phyloP scores from a whole-genome alignment of 2,888 invertebrate genomes.

The Beris morrisii region DNA sequence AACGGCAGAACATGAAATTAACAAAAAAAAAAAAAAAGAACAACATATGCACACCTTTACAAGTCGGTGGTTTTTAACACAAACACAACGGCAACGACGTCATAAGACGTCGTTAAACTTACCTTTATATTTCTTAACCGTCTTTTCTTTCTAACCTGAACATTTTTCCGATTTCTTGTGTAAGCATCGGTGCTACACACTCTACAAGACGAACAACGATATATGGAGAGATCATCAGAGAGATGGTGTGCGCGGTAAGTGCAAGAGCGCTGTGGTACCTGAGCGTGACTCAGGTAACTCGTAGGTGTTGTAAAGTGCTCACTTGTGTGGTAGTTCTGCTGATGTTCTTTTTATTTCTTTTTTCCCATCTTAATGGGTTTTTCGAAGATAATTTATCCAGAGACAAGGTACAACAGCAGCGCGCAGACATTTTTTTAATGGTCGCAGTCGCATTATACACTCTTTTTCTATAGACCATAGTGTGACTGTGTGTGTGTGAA shows the following conservation, averaged over 20 bases:
- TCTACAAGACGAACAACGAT: constrained; percentile 3
- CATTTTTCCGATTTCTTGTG: constrained; percentile 19
- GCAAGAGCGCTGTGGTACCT: constrained; percentile 26
- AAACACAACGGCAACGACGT: constrained; percentile 16
- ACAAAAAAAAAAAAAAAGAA: constrained; percentile 8
- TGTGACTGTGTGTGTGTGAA: too few relatives aligned
- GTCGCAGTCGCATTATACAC: too few relatives aligned
- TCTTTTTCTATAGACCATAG: too few relatives aligned
- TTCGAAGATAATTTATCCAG: too few relatives aligned
- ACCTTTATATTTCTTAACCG: constrained; percentile 21
- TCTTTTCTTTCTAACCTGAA: constrained; percentile 10
- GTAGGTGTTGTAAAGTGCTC: constrained; percentile 37
- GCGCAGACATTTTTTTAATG: too few relatives aligned
- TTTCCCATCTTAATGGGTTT: constrained; percentile 1
- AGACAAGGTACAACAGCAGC: too few relatives aligned
- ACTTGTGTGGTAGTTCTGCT: constrained; percentile 17
- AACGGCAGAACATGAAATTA: too few relatives aligned
- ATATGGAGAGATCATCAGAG: constrained; percentile 26
- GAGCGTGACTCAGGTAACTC: constrained; percentile 30
- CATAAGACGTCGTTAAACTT: constrained; percentile 31
- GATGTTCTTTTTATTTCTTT: constrained; percentile 16
- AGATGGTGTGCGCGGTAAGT: constrained; percentile 19
- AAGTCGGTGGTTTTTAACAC: constrained; percentile 19
- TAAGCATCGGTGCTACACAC: constrained; percentile 23
- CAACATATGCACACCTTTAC: constrained; percentile 20